phyloP scores from a whole-genome alignment of 2,888 invertebrate species.

The Andricus quercusramuli region DNA sequence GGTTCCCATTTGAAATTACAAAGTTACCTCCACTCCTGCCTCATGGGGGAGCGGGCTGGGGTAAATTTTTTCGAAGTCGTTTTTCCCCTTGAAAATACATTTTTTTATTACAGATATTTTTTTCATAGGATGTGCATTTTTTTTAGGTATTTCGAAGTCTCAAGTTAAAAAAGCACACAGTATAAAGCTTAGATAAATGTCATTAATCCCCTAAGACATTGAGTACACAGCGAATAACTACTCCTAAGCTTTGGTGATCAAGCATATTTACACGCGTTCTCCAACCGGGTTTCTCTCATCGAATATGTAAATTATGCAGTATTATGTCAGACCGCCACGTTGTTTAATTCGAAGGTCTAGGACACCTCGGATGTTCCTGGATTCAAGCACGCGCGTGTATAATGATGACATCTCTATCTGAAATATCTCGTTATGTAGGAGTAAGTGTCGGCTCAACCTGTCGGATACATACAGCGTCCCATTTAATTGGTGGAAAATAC shows the following conservation, averaged over 20 bases:
- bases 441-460: slow-evolving; percentile 8
- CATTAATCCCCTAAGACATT: neutral
- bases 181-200: neutral
- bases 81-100: too few species aligned
- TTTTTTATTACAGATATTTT: too few species aligned
- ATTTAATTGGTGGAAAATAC: slow-evolving; percentile 73
- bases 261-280: slow-evolving; percentile 4
- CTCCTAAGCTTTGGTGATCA: neutral
- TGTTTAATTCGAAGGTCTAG: neutral
- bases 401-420: slow-evolving; percentile 5
- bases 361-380: neutral
- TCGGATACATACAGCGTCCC: neutral
- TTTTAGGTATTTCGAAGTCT: too few species aligned
- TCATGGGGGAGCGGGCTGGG: too few species aligned
- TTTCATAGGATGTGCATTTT: too few species aligned
- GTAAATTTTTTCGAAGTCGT: too few species aligned
- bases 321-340: neutral
- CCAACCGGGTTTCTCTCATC: neutral
- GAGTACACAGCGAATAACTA: neutral
- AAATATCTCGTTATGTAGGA: neutral
- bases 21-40: too few species aligned
- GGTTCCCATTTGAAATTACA: too few species aligned
- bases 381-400: neutral
- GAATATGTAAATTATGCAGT: slow-evolving; percentile 12
- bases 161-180: too few species aligned